Evolutionary conservation across 2,888 invertebrate genomes (phyloP).

Genomic region (Tetragnatha montana): DNA sequence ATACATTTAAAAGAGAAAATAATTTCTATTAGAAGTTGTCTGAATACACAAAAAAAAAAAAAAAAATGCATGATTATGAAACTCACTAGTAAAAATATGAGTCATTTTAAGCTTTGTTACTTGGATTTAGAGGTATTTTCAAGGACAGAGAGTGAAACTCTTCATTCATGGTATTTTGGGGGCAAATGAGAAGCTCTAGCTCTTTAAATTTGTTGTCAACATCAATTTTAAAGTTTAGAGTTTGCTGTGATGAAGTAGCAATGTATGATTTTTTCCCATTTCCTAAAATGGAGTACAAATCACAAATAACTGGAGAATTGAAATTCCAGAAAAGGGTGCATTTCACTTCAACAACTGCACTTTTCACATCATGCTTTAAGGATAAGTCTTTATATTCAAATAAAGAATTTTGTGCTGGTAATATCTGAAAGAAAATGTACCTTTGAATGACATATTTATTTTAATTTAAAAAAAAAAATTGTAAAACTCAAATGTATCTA

Average conservation of each 20-base stretch:
- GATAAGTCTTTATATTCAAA: slow-evolving; percentile 14
- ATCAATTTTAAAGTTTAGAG: slow-evolving; percentile 10
- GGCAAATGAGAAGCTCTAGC: slow-evolving; percentile 3
- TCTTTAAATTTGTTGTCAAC: neutral
- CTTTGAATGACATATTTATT: neutral
- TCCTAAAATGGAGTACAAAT: neutral
- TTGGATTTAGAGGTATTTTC: slow-evolving; percentile 3
- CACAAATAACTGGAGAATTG: slow-evolving; percentile 18
- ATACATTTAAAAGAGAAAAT: too few relatives aligned
- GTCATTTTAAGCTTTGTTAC: neutral
- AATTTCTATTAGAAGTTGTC: too few relatives aligned
- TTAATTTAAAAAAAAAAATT: too few relatives aligned
- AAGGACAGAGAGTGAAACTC: neutral
- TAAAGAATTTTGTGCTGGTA: slow-evolving; percentile 7
- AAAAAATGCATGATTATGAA: neutral
- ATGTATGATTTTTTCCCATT: slow-evolving; percentile 1
- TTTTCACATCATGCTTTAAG: neutral
- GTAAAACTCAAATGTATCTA: too few relatives aligned
- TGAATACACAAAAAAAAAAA: too few relatives aligned
- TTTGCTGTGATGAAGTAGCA: slow-evolving; percentile 21
- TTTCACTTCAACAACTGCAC: neutral
- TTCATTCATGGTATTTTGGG: neutral
- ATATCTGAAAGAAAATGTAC: slow-evolving; percentile 36
- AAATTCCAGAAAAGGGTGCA: slow-evolving; percentile 17
- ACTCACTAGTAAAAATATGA: neutral